Evolutionary conservation across 1,140 invertebrate species (phyloP), one percentile per base, ranked within the genome.

Genomic region (Drosophila sp.): DNA sequence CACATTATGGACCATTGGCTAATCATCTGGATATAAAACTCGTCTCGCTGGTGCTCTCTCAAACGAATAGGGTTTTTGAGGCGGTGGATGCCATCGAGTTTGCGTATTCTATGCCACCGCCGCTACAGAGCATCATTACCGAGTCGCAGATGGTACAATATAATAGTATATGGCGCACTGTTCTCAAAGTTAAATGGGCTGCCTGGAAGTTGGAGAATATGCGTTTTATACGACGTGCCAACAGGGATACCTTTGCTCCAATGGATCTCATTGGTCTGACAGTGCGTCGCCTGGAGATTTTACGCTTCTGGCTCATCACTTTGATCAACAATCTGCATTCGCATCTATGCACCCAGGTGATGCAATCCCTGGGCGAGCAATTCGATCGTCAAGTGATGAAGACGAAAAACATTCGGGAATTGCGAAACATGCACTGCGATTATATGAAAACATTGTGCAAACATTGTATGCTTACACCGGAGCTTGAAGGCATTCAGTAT

Each of bases 231-330:
- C 50, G 51, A 0, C 81, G 76, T 0, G 46, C 53, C 1, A 18
- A 46, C 0, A 2, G 27, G 2, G 51, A 73, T 14, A 36, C 76
- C 0, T 91, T 76, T 14, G 76, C 63, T 0, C 78, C 80, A 2
- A 53, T 91, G 21, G 80, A 87, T 46, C 61, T 91, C 11, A 54
- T 82, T 7, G 89, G 81, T 0, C 54, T 91, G 13, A 79, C 83
- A 5, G 67, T 92, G 13, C 80, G 91, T 1, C 91, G 91, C 1
- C 73, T 92, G 58, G 83, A 92, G 48, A 87, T 90, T 1, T 2
- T 91, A n/a, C 90, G 91, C 16, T 91, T 91, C 43, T 92, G 90
- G 90, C 66, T 92, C n/a, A 74, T 83, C 7, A 87, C 80, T 32
- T 46, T 90, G 3, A 56, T 89, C 32, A 78, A 80, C 54, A 78